phyloP scores from a whole-genome alignment of 2,797 vertebrate genomes.

The Acanthurus lineatus region DNA sequence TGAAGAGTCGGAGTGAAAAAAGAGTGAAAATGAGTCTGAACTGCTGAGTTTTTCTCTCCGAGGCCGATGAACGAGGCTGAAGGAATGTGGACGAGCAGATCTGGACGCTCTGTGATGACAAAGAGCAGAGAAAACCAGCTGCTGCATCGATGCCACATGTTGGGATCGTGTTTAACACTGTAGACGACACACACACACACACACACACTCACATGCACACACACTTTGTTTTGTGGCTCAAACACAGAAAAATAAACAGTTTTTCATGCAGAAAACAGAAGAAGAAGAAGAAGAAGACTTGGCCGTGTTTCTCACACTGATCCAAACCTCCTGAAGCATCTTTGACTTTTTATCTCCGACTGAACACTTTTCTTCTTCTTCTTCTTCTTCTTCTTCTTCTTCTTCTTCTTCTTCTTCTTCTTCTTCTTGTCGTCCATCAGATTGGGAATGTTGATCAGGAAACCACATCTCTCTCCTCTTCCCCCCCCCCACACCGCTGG shows the following conservation, averaged over 20 bases:
- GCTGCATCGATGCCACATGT: slow-evolving; percentile 1
- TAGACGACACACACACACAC: too few relatives aligned
- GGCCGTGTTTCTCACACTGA: not conserved
- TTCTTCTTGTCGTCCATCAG: slow-evolving; percentile 54
- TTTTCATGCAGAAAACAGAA: too few relatives aligned
- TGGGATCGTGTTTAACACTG: too few relatives aligned
- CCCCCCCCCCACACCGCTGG: too few relatives aligned
- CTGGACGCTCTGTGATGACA: slow-evolving; percentile 13
- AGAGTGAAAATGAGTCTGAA: not conserved
- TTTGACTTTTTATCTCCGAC: slow-evolving; percentile 12
- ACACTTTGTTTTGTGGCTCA: not conserved
- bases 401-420: too few relatives aligned
- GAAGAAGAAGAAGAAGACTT: slow-evolving; percentile 14
- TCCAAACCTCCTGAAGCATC: too few relatives aligned
- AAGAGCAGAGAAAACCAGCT: slow-evolving; percentile 19
- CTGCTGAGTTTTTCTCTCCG: slow-evolving; percentile 10
- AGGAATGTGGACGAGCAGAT: slow-evolving; percentile 53
- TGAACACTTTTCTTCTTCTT: too few relatives aligned
- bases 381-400: too few relatives aligned
- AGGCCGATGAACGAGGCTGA: slow-evolving; percentile 39
- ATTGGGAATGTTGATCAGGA: slow-evolving; percentile 67
- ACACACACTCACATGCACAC: too few relatives aligned
- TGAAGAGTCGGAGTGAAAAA: not conserved
- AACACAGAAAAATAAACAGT: not conserved
- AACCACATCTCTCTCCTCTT: slow-evolving; percentile 54